Percentiles rank a stretch among this genome's conserved stretches.
These are phyloP conservation scores for Alloplasta piceator DNA, from an alignment of 2,888 invertebrate genomes.

Conservation along the genomic window DNA sequence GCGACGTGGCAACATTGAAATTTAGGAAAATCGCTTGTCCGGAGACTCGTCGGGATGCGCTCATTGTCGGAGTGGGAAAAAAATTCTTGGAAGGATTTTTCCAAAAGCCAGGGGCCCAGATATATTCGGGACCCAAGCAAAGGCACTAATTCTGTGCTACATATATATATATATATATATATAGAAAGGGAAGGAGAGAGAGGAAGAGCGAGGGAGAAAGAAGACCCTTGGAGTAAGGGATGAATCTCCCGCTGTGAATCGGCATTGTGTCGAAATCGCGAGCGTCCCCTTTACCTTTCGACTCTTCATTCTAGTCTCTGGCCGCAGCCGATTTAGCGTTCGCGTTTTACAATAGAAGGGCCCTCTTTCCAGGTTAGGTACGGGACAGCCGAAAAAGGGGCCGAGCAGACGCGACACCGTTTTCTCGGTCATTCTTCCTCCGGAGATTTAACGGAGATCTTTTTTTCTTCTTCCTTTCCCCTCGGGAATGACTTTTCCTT, in stretches of 20 bases:
- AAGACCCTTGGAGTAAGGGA: conserved; percentile 47
- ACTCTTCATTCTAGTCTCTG: conserved; percentile 44
- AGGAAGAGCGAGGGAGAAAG: neutral
- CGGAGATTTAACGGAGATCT: neutral
- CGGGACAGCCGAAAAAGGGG: neutral
- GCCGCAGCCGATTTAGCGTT: conserved; percentile 33
- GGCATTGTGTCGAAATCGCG: conserved; percentile 72
- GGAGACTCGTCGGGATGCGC: neutral
- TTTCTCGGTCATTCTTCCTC: conserved; percentile 16
- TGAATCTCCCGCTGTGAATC: conserved; percentile 69
- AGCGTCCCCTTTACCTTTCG: conserved; percentile 61
- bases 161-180: conserved; percentile 21
- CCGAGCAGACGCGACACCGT: conserved; percentile 26
- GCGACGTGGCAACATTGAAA: conserved; percentile 33
- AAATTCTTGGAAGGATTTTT: conserved; percentile 80
- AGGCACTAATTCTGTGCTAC: neutral
- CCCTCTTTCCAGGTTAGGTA: conserved; percentile 19
- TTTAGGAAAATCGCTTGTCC: neutral
- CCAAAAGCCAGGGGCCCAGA: conserved; percentile 67
- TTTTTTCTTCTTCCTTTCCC: neutral
- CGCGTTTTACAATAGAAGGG: conserved; percentile 31
- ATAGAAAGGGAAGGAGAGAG: neutral
- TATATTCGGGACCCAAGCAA: conserved; percentile 25
- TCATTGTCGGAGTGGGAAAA: conserved; percentile 69
- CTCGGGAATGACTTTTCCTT: conserved; percentile 38